These are phyloP conservation scores for Rhabdornis inornatus DNA, from an alignment of 2,113 vertebrate species.

Conservation along the genomic window DNA sequence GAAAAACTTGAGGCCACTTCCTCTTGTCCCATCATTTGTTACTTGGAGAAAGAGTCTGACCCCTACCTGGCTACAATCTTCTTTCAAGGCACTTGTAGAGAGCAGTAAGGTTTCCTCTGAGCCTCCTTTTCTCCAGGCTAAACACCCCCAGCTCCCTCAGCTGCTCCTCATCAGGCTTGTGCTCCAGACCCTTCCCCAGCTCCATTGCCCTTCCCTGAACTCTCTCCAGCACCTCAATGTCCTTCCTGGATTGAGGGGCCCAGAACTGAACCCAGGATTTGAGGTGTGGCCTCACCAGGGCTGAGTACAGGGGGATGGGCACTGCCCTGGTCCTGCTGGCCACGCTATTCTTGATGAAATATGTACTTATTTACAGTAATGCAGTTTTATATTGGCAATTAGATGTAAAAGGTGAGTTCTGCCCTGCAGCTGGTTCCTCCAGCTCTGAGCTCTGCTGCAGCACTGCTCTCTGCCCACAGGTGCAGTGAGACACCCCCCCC, in stretches of 20 bases:
- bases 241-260: rapidly evolving
- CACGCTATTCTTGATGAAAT: background rate
- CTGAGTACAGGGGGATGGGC: rapidly evolving
- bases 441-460: background rate
- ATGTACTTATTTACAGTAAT: background rate
- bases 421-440: background rate
- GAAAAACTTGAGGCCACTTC: background rate
- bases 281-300: background rate
- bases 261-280: background rate
- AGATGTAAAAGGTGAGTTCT: background rate
- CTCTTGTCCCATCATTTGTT: background rate
- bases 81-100: background rate
- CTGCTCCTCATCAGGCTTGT: background rate
- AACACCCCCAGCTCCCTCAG: background rate
- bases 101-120: rapidly evolving
- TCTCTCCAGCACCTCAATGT: too few species aligned
- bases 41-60: background rate
- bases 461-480: background rate
- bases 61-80: background rate
- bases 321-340: background rate
- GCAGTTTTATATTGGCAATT: background rate
- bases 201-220: background rate
- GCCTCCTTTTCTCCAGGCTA: background rate
- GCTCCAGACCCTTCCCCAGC: background rate
- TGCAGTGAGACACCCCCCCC: background rate